These are phyloP conservation scores for Poecilia gillii DNA, from an alignment of 2,797 vertebrate genomes.

Conservation along the genomic window DNA sequence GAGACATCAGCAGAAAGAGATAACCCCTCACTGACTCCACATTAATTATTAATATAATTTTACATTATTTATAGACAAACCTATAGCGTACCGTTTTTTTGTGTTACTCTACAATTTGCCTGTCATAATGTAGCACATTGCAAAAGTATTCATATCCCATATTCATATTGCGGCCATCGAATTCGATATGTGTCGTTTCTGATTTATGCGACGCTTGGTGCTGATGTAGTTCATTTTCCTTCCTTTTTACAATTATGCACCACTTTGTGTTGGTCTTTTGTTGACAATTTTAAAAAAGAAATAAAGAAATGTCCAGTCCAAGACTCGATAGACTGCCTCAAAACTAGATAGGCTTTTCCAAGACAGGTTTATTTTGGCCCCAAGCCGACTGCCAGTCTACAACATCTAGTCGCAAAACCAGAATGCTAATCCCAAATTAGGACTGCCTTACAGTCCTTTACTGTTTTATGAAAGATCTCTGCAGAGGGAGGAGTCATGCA, in stretches of 20 bases:
- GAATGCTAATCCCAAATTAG: no score
- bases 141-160: background rate
- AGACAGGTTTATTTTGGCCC: no score
- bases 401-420: no score
- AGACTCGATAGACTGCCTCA: no score
- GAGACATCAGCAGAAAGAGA: constrained; percentile 78
- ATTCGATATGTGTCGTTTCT: background rate
- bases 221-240: background rate
- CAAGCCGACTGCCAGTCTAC: no score
- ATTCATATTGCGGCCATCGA: background rate
- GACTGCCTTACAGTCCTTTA: no score
- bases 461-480: no score
- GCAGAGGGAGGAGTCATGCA: no score
- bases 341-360: no score
- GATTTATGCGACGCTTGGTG: background rate
- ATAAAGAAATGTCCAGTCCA: no score
- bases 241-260: background rate
- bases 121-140: background rate
- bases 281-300: no score
- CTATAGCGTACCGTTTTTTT: constrained; percentile 8
- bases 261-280: background rate
- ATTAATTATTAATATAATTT: constrained; percentile 72
- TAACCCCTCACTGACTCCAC: constrained; percentile 46
- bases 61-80: constrained; percentile 53
- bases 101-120: constrained; percentile 18